phyloP scores from a whole-genome alignment of 1,140 invertebrate species.

The Cydia amplana region DNA sequence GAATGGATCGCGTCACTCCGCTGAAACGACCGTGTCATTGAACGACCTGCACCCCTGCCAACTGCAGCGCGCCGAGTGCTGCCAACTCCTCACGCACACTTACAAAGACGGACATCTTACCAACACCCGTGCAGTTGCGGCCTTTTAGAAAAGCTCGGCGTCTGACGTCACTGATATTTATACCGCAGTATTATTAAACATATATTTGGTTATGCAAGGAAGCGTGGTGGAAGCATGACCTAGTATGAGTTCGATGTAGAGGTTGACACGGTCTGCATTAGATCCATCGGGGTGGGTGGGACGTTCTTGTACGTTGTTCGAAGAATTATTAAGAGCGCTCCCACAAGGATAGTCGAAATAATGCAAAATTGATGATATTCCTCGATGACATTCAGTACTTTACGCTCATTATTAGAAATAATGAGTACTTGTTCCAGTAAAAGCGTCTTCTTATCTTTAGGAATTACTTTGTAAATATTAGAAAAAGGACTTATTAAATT shows the following conservation, averaged over 20 bases:
- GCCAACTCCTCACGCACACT: constrained; percentile 40
- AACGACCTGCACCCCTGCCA: constrained; percentile 41
- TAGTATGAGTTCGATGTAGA: background rate
- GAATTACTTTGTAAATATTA: too few species aligned
- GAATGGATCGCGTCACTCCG: constrained; percentile 57
- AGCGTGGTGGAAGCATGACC: constrained; percentile 11
- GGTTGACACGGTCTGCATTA: background rate
- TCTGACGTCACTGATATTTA: constrained; percentile 31
- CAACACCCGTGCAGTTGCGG: background rate
- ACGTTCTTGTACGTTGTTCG: too few species aligned
- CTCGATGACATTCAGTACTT: too few species aligned
- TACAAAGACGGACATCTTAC: background rate
- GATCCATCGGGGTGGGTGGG: background rate
- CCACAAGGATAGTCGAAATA: too few species aligned
- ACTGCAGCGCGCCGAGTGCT: constrained; percentile 28
- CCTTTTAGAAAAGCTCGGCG: background rate
- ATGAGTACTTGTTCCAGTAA: too few species aligned
- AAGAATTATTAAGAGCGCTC: too few species aligned
- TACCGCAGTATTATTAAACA: constrained; percentile 28
- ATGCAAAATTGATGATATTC: too few species aligned
- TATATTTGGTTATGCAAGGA: constrained; percentile 5
- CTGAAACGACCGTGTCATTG: constrained; percentile 52
- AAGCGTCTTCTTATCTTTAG: too few species aligned
- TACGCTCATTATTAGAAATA: too few species aligned
- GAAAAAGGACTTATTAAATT: too few species aligned